phyloP scores from a whole-genome alignment of 2,888 invertebrate genomes.

The Andrena minutula region DNA sequence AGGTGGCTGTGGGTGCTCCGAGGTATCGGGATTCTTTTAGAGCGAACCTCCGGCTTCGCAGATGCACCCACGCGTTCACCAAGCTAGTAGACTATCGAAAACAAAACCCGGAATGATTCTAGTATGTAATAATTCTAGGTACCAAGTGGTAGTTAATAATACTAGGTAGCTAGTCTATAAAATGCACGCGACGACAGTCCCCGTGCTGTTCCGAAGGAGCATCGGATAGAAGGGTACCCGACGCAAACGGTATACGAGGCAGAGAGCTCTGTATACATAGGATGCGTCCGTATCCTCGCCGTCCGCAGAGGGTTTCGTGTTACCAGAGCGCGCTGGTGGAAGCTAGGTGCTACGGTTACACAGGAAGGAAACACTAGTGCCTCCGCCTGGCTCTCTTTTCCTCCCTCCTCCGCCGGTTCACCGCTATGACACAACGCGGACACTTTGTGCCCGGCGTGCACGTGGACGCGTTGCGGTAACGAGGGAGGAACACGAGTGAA shows the following conservation, averaged over 20 bases:
- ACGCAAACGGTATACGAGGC: background rate
- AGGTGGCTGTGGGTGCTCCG: too few species aligned
- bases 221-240: conserved; percentile 17
- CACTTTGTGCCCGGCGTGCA: conserved; percentile 42
- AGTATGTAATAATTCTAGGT: too few species aligned
- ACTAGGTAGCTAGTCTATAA: too few species aligned
- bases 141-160: too few species aligned
- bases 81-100: too few species aligned
- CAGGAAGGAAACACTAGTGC: conserved; percentile 84
- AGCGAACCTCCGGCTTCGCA: too few species aligned
- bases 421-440: conserved; percentile 61
- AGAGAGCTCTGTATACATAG: conserved; percentile 36
- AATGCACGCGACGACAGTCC: too few species aligned
- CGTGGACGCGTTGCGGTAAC: conserved; percentile 66
- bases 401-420: conserved; percentile 17
- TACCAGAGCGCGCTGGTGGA: conserved; percentile 76
- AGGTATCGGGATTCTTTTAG: too few species aligned
- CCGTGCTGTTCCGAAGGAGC: background rate
- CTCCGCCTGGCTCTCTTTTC: conserved; percentile 63
- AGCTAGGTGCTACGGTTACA: conserved; percentile 82
- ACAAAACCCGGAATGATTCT: too few species aligned
- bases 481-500: conserved; percentile 45
- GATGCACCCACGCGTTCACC: too few species aligned
- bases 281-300: conserved; percentile 64
- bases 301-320: conserved; percentile 77